A percentile compares a stretch with the other conserved stretches of the same genome.
Conservation (phyloP, 1,140 invertebrate species). For the Pogonomyrmex barbatus region DNA sequence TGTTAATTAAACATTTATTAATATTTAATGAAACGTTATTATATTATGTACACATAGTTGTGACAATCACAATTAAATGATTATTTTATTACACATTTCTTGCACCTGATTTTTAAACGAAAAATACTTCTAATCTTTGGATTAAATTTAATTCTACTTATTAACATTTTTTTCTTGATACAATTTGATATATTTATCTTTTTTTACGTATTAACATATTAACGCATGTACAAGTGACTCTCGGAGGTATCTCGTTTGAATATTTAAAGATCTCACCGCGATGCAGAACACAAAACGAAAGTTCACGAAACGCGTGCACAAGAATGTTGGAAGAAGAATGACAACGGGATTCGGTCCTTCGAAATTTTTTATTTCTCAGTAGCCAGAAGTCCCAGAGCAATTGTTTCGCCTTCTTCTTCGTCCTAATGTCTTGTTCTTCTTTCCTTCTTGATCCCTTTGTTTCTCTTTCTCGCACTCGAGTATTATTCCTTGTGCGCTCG, state of each 20-base stretch:
- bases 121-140: neutral
- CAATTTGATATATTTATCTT: neutral
- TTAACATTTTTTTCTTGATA: neutral
- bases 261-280: constrained; percentile 77
- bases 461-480: constrained; percentile 18
- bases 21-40: no score
- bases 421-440: neutral
- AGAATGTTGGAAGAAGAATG: constrained; percentile 55
- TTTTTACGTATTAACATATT: constrained; percentile 33
- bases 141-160: neutral
- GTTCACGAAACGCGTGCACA: constrained; percentile 33
- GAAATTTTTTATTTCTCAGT: constrained; percentile 70
- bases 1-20: neutral
- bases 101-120: neutral
- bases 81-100: neutral
- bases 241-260: constrained; percentile 71
- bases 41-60: neutral
- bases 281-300: constrained; percentile 34
- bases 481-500: constrained; percentile 37
- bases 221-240: constrained; percentile 42
- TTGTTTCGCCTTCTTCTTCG: constrained; percentile 66
- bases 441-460: neutral
- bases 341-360: constrained; percentile 62
- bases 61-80: neutral
- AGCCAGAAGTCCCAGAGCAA: constrained; percentile 70